Conservation (phyloP, 1,140 invertebrate species). For the Listronotus oregonensis region DNA sequence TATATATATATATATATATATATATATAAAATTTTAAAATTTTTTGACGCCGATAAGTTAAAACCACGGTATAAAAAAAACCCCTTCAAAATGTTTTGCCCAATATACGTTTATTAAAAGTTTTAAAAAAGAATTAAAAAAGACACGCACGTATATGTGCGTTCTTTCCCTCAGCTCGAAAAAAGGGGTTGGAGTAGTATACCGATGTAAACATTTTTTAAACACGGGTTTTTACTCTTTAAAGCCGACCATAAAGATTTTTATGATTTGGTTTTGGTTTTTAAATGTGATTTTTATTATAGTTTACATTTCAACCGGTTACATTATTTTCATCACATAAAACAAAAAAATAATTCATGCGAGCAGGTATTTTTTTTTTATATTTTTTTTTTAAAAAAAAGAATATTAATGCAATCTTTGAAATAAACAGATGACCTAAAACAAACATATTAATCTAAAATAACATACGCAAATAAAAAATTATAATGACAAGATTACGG, state of each 20-base stretch:
- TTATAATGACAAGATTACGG: no score
- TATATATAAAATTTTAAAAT: no score
- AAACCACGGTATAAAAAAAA: slow-evolving; percentile 19
- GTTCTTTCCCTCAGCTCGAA: slow-evolving; percentile 6
- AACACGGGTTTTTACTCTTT: slow-evolving; percentile 19
- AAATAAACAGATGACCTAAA: no score
- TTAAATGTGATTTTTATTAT: slow-evolving; percentile 16
- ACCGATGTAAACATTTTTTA: slow-evolving; percentile 17
- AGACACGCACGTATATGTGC: background rate
- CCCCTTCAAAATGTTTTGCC: slow-evolving; percentile 19
- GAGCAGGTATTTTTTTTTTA: background rate
- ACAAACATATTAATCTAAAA: no score
- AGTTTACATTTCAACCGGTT: slow-evolving; percentile 11
- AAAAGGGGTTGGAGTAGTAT: slow-evolving; percentile 6
- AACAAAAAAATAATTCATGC: background rate
- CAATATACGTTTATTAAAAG: slow-evolving; percentile 21
- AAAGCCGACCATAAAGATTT: slow-evolving; percentile 20
- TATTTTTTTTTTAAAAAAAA: no score
- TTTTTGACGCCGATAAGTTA: slow-evolving; percentile 34
- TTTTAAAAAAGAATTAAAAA: slow-evolving; percentile 21
- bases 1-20: no score
- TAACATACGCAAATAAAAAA: no score
- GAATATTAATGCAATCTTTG: no score
- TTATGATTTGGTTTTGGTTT: slow-evolving; percentile 25
- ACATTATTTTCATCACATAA: slow-evolving; percentile 17